Evolutionary conservation across 2,113 vertebrate genomes (phyloP).

Genomic region (Brevimyrus niger): DNA sequence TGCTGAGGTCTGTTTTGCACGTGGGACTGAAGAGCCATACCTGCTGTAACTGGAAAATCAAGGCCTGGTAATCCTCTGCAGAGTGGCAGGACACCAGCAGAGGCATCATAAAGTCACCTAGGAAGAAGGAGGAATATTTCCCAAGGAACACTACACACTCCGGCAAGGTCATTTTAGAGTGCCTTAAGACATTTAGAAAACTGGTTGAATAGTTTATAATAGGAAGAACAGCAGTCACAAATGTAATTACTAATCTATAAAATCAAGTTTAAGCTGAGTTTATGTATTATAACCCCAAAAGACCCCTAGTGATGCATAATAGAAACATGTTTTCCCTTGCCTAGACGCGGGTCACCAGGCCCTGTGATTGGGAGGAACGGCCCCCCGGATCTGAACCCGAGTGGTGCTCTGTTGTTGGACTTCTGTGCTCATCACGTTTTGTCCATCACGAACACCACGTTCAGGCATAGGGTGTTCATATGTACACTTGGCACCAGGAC

Average conservation of each 20-base stretch:
- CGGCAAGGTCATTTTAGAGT: not conserved
- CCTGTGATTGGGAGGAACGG: too few relatives aligned
- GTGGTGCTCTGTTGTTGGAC: too few relatives aligned
- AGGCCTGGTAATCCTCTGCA: conserved; percentile 65
- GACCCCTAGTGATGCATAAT: too few relatives aligned
- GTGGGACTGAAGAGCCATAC: conserved; percentile 35
- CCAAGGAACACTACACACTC: not conserved
- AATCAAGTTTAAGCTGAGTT: not conserved
- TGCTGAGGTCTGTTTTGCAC: not conserved
- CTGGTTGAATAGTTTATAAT: not conserved
- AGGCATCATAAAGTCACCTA: conserved; percentile 68
- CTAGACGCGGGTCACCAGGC: too few relatives aligned
- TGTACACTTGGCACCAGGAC: too few relatives aligned
- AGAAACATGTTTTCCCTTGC: too few relatives aligned
- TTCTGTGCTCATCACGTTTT: too few relatives aligned
- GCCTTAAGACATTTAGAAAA: not conserved
- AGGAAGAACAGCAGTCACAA: not conserved
- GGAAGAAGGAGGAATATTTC: not conserved
- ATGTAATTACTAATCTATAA: not conserved
- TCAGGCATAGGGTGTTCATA: too few relatives aligned
- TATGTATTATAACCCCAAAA: not conserved
- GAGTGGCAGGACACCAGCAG: conserved; percentile 60
- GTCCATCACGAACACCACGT: too few relatives aligned
- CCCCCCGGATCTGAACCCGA: too few relatives aligned
- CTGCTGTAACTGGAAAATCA: conserved; percentile 70